These are phyloP conservation scores for Drosophila mettleri DNA, from an alignment of 2,888 invertebrate genomes.

Conservation along the genomic window DNA sequence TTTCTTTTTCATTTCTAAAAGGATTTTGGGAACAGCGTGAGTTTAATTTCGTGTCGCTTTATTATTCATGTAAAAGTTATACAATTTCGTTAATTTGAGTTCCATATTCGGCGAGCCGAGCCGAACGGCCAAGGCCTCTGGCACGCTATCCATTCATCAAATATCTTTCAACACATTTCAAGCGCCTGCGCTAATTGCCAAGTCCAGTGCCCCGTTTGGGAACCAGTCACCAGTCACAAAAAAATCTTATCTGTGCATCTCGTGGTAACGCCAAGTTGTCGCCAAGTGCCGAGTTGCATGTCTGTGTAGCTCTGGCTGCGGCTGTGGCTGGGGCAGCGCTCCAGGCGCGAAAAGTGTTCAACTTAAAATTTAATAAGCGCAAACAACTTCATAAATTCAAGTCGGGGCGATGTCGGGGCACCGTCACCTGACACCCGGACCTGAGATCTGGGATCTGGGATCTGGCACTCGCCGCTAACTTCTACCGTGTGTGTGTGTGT, in stretches of 20 bases:
- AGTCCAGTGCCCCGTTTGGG: conserved; percentile 44
- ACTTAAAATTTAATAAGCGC: conserved; percentile 77
- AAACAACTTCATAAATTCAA: conserved; percentile 78
- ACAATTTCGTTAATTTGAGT: conserved; percentile 15
- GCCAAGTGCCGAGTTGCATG: conserved; percentile 72
- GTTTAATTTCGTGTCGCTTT: background rate
- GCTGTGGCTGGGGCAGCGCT: conserved; percentile 5
- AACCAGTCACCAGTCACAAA: conserved; percentile 58
- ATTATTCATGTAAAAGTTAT: conserved; percentile 9
- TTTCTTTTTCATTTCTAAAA: background rate
- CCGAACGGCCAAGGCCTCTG: conserved; percentile 16
- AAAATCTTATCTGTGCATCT: conserved; percentile 79
- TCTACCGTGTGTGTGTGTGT: conserved; percentile 19
- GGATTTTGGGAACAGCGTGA: background rate
- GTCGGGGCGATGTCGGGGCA: conserved; percentile 21
- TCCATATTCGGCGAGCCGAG: conserved; percentile 16
- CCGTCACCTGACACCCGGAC: conserved; percentile 50
- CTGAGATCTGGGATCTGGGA: conserved; percentile 16
- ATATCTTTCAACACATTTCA: conserved; percentile 77
- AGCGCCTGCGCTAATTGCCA: conserved; percentile 69
- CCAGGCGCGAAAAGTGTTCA: conserved; percentile 61
- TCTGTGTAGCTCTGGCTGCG: background rate
- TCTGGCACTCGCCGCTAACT: conserved; percentile 17
- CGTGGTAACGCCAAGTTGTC: conserved; percentile 72
- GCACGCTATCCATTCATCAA: conserved; percentile 74